Base-by-base conservation (phyloP, 2,797 vertebrate genomes). In the Centropyge bicolor region DNA sequence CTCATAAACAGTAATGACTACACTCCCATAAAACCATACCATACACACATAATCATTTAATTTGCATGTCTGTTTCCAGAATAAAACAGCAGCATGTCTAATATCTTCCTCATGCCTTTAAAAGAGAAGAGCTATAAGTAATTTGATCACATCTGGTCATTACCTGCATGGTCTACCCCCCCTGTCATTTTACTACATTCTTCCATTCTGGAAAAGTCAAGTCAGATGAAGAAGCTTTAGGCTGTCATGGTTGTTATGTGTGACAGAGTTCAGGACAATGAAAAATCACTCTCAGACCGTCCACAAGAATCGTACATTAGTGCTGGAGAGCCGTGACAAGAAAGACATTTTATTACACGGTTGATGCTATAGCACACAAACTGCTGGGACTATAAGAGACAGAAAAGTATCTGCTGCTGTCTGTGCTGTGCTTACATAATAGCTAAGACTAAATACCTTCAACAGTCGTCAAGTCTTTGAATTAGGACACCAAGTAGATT, bases 281-380 rank as follows among this genome's bases (percentile, higher is more conserved):
- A 74, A 74, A 85, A 78, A 92, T 76, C 73, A 43, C 83, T 72
- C 89, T 79, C 76, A 92, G 77, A 82, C 78, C 43, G 57, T 80
- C 60, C 46, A 72, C 40, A 87, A 70, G 67, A 73, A 24, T 70
- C 20, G 81, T 66, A 63, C 66, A 85, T 89, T 82, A 76, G 76
- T 57, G 63, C 85, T 8, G 13, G 69, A 66, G 48, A 84, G 69
- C 78, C 56, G 38, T 86, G 85, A 90, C 78, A 59, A 72, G 56
- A 64, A 45, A 61, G 55, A 85, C 62, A 75, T 89, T 83, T 81
- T 27, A 80, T 61, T 63, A 64, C 55, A 65, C 35, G 17, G 66
- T 51, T 41, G 69, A 86, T 22, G 75, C 56, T 72, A 48, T 20
- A 48, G 57, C 41, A 70, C 61, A 71, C 65, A 9, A 63, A 78